Conservation (phyloP, 2,888 invertebrate species). For the Trachelus iudaicus region DNA sequence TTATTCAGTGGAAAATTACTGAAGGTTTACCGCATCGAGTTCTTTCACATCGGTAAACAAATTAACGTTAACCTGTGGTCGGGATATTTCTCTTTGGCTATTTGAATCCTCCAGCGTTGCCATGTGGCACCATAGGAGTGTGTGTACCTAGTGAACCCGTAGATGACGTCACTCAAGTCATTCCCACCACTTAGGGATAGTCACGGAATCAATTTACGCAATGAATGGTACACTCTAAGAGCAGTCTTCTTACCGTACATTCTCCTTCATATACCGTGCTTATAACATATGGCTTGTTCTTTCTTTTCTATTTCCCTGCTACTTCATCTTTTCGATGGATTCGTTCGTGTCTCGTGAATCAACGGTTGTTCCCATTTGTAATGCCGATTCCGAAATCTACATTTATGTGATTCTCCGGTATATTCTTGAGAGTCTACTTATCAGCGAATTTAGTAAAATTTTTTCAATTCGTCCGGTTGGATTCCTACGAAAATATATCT, state of each 20-base stretch:
- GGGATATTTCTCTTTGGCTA: background rate
- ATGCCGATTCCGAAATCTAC: background rate
- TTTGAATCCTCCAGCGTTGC: slow-evolving; percentile 2
- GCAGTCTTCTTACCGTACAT: background rate
- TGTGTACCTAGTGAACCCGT: background rate
- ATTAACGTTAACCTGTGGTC: background rate
- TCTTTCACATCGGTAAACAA: background rate
- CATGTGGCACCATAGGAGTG: background rate
- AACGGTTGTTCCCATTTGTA: background rate
- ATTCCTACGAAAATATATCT: background rate
- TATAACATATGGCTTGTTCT: background rate
- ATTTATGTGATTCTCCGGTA: too few relatives aligned
- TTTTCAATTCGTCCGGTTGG: background rate
- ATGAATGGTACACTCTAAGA: slow-evolving; percentile 31
- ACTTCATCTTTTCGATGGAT: background rate
- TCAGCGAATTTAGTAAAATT: background rate
- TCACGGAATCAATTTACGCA: slow-evolving; percentile 54
- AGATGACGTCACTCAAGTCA: slow-evolving; percentile 47
- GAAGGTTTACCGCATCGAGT: background rate
- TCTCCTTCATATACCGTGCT: background rate
- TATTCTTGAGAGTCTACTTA: too few relatives aligned
- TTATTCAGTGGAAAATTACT: background rate
- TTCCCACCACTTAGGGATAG: slow-evolving; percentile 48
- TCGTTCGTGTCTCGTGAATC: background rate
- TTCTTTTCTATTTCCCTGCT: background rate